These are phyloP conservation scores for Pseudopleuronectes americanus DNA, from an alignment of 2,797 vertebrate species.

Conservation along the genomic window DNA sequence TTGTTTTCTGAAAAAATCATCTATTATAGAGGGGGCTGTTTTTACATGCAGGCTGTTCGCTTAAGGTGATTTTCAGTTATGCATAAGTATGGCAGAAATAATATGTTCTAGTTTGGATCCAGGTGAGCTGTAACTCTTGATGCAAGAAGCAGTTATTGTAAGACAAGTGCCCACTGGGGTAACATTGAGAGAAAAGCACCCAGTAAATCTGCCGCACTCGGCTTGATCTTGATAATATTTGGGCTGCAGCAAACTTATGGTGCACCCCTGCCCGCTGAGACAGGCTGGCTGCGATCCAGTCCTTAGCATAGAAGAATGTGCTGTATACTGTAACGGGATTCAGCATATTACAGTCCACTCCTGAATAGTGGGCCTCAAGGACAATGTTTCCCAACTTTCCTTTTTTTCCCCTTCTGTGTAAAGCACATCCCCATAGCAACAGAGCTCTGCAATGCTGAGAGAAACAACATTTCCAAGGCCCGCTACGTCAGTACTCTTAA, in stretches of 20 bases:
- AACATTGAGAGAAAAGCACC: conserved; percentile 10
- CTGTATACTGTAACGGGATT: conserved; percentile 36
- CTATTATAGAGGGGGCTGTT: conserved; percentile 3
- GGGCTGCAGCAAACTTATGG: conserved; percentile 44
- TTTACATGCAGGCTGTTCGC: neutral
- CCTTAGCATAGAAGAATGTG: conserved; percentile 30
- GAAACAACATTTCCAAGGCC: conserved; percentile 51
- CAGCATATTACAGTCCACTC: conserved; percentile 47
- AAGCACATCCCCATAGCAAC: conserved; percentile 78
- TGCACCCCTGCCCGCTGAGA: conserved; percentile 22
- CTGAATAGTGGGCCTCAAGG: conserved; percentile 71
- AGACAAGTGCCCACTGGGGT: conserved; percentile 8
- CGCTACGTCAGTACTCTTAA: conserved; percentile 33
- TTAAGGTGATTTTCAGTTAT: conserved; percentile 5
- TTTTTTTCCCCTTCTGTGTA: conserved; percentile 39
- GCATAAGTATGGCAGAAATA: neutral
- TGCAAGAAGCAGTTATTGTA: conserved; percentile 11
- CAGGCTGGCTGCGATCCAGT: conserved; percentile 28
- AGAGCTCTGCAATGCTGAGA: conserved; percentile 57
- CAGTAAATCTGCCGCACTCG: conserved; percentile 43
- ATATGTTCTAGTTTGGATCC: neutral
- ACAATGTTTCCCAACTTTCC: conserved; percentile 69
- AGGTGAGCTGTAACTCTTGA: neutral
- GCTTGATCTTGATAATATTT: conserved; percentile 51
- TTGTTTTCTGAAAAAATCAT: conserved; percentile 43